These are phyloP conservation scores for Silurus asotus DNA, from an alignment of 2,113 vertebrate species.

Conservation along the genomic window DNA sequence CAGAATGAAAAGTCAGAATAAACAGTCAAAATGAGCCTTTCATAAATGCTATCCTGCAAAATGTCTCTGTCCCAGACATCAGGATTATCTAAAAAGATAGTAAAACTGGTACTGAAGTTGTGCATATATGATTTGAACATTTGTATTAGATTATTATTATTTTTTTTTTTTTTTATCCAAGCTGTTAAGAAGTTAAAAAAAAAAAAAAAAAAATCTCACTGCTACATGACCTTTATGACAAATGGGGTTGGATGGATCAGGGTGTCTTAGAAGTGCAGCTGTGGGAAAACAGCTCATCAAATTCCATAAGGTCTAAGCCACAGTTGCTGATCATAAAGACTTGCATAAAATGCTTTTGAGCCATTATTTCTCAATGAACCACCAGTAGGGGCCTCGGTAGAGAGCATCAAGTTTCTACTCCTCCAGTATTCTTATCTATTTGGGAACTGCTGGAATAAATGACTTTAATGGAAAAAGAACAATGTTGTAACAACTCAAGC, in stretches of 20 bases:
- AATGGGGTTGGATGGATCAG: neutral
- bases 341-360: neutral
- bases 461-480: neutral
- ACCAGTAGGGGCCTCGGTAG: neutral
- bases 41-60: neutral
- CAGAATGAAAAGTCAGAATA: no score
- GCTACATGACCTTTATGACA: neutral
- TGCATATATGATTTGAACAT: neutral
- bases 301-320: constrained; percentile 1
- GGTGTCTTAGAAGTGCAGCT: neutral
- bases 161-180: neutral
- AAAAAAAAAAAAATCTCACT: no score
- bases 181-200: neutral
- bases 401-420: neutral
- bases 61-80: neutral
- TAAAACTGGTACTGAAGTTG: neutral
- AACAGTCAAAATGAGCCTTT: neutral
- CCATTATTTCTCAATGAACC: constrained; percentile 5
- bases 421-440: neutral
- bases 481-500: neutral
- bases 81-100: neutral
- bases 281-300: neutral
- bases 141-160: neutral
- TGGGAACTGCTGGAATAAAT: neutral
- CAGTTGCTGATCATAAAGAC: constrained; percentile 11